Evolutionary conservation across 23 tunicate species (phyloP).

Genomic region (Clavelina lepadiformis): DNA sequence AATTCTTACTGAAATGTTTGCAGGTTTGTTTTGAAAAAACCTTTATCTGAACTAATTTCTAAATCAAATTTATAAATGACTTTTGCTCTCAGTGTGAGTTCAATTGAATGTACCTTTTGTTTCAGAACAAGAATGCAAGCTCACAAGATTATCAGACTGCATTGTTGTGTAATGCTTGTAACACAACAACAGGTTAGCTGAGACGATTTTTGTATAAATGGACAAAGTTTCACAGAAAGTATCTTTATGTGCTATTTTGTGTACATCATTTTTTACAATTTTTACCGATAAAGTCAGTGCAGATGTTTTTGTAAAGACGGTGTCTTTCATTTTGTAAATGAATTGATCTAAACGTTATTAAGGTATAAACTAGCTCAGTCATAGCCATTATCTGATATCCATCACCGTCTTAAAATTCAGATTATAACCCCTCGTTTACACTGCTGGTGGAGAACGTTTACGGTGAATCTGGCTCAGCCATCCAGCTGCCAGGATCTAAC

Average conservation of each 20-base stretch:
- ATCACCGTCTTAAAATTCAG: no score
- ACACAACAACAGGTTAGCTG: conserved; percentile 55
- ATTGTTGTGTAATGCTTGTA: conserved; percentile 77
- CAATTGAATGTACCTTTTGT: no score
- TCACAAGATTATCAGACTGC: conserved; percentile 51
- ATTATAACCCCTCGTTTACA: no score
- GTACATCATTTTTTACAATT: no score
- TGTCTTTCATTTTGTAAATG: not conserved
- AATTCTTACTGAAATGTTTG: conserved; percentile 45
- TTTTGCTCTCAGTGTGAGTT: no score
- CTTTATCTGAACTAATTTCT: no score
- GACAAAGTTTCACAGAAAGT: no score
- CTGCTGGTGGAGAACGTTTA: conserved; percentile 52
- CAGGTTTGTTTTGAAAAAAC: conserved; percentile 12
- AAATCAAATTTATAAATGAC: no score
- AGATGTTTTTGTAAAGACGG: not conserved
- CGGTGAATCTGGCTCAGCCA: conserved; percentile 38
- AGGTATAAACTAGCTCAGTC: not conserved
- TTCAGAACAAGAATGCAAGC: conserved; percentile 14
- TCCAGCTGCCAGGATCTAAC: conserved; percentile 38
- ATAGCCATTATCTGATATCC: no score
- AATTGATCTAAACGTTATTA: not conserved
- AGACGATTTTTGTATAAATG: no score
- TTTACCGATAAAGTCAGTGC: not conserved
- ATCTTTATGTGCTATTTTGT: no score